Evolutionary conservation across 1,140 invertebrate genomes (phyloP), one percentile per base, ranked within the genome.

Genomic region (Pissodes strobi): DNA sequence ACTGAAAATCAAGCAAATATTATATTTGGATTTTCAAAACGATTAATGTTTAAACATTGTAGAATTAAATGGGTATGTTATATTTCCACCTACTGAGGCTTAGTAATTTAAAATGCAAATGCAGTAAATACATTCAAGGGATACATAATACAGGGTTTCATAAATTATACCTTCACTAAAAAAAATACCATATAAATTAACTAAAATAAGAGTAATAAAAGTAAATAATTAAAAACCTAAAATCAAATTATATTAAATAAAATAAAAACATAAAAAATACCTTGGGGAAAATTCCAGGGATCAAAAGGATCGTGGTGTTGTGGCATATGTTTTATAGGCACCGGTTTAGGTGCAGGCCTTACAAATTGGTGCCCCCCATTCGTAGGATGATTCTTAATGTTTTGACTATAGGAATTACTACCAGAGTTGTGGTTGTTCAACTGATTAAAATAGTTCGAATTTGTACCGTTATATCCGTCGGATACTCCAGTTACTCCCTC

Each of bases 401-500:
- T 48, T 34, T 57, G 52, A 61, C 48, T 66, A 67, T 66, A 63
- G 23, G 66, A 58, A 68, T 69, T 71, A 34, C 59, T 65, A 25
- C 65, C 64, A 62, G 59, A 61, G 72, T 67, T 69, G 56, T 71
- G 70, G 68, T 74, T 69, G 39, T 65, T 65, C 15, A 55, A 34
- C n/a, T 53, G 17, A 52, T 17, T 65, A 37, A 58, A 27, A 25
- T 64, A 37, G 22, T 56, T 65, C 18, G 63, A 58, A 72, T 69
- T 65, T 69, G 72, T 77, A 79, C 77, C 77, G 72, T 79, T 79
- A 56, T 77, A 62, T 69, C 81, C 81, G 69, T 84, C 81, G 38
- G 76, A 72, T 12, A 45, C 58, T 8, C 15, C 34, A 27, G 55
- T 34, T 1, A 84, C 81, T 66, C 83, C 84, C 72, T 92, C 90